Conservation (phyloP, 2,888 invertebrate species). For the Periphyllus acericola region DNA sequence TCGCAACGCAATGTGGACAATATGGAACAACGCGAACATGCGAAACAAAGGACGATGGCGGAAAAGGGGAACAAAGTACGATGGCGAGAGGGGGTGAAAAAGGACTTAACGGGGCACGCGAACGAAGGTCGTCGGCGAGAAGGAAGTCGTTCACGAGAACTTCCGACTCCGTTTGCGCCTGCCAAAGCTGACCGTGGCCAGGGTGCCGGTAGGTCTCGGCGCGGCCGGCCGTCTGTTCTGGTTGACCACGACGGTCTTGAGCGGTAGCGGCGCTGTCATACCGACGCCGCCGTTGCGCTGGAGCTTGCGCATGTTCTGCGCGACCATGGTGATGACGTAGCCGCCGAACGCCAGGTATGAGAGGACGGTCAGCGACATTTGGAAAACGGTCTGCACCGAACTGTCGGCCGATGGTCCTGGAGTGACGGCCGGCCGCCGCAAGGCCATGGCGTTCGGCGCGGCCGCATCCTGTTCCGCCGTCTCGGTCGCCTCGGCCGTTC, state of each 20-base stretch:
- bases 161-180: slow-evolving; percentile 26
- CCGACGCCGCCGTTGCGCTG: neutral
- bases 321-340: slow-evolving; percentile 80
- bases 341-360: slow-evolving; percentile 88
- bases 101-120: too few relatives aligned
- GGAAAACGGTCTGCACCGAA: slow-evolving; percentile 76
- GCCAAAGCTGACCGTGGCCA: slow-evolving; percentile 31
- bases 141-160: neutral
- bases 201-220: neutral
- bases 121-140: too few relatives aligned
- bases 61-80: too few relatives aligned
- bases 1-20: too few relatives aligned
- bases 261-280: slow-evolving; percentile 13
- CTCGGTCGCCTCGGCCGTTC: neutral
- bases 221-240: slow-evolving; percentile 2
- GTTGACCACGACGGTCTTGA: slow-evolving; percentile 45
- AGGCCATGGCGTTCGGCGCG: slow-evolving; percentile 41
- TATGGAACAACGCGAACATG: too few relatives aligned
- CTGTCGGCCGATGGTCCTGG: slow-evolving; percentile 6
- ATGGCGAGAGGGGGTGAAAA: too few relatives aligned
- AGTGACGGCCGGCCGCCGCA: neutral
- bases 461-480: neutral
- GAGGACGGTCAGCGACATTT: slow-evolving; percentile 80
- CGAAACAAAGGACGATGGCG: too few relatives aligned
- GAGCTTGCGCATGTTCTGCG: slow-evolving; percentile 68